Evolutionary conservation across 1,140 invertebrate species (phyloP).

Genomic region (Euura saliciscinereae): DNA sequence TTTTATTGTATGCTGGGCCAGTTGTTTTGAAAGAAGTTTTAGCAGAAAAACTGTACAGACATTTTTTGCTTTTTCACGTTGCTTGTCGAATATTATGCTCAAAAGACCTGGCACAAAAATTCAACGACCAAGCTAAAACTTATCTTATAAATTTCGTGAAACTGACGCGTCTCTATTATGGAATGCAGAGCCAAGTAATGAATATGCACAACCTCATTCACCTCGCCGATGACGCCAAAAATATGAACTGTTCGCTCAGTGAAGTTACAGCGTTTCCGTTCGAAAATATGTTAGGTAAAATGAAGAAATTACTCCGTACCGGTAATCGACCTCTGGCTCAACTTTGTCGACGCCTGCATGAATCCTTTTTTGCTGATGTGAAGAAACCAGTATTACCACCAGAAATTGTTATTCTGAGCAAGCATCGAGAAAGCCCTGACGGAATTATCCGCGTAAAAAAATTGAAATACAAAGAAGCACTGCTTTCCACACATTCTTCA

Average conservation of each 20-base stretch:
- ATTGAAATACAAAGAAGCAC: not conserved
- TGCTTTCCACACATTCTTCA: not conserved
- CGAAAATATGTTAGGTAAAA: constrained; percentile 16
- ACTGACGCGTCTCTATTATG: not conserved
- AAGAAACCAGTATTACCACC: not conserved
- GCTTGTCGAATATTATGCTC: constrained; percentile 24
- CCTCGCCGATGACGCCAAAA: constrained; percentile 10
- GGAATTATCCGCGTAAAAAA: not conserved
- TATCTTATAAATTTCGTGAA: constrained; percentile 1
- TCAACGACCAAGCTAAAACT: not conserved
- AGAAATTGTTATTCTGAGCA: not conserved
- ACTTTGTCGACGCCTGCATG: constrained; percentile 20
- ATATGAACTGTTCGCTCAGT: constrained; percentile 10
- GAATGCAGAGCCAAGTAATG: not conserved
- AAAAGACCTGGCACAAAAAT: not conserved
- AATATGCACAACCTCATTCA: constrained; percentile 14
- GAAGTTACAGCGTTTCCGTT: constrained; percentile 17
- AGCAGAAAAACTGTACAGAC: constrained; percentile 16
- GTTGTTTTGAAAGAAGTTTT: constrained; percentile 24
- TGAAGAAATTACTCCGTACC: constrained; percentile 13
- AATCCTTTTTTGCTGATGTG: constrained; percentile 4
- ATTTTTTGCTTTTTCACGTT: constrained; percentile 29
- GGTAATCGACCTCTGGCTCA: constrained; percentile 19
- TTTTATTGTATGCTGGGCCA: constrained; percentile 29
- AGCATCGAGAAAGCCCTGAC: not conserved